Percentiles rank a stretch among this genome's conserved stretches.
phyloP scores from a whole-genome alignment of 2,888 invertebrate species.

The Thymelicus lineola region DNA sequence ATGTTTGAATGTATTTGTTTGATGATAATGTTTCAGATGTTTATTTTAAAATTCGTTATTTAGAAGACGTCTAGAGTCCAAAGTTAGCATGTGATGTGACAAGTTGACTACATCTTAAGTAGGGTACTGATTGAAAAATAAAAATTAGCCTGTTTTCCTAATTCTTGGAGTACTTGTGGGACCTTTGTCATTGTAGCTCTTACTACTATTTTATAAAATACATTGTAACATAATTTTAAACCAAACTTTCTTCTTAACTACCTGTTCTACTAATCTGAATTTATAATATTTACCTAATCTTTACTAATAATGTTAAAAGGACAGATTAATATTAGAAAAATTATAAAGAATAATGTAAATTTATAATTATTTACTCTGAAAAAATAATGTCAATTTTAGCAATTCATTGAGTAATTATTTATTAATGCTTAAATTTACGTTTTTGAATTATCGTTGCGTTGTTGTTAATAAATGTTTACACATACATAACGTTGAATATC shows the following conservation, averaged over 20 bases:
- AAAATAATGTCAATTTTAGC: constrained; percentile 67
- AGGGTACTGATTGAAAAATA: constrained; percentile 46
- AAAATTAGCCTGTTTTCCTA: constrained; percentile 54
- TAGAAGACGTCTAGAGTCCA: constrained; percentile 16
- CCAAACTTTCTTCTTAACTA: constrained; percentile 48
- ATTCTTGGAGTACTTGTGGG: constrained; percentile 74
- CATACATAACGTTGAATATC: constrained; percentile 57
- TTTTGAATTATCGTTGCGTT: constrained; percentile 54
- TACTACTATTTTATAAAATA: constrained; percentile 42
- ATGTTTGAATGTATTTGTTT: constrained; percentile 1
- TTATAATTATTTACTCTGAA: constrained; percentile 16
- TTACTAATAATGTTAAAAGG: constrained; percentile 32
- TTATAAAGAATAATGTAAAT: constrained; percentile 25
- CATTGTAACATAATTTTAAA: constrained; percentile 40
- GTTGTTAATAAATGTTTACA: constrained; percentile 58
- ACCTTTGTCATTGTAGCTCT: constrained; percentile 70
- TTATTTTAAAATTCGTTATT: not conserved
- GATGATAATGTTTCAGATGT: not conserved
- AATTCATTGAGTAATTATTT: constrained; percentile 43
- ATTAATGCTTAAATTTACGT: constrained; percentile 46
- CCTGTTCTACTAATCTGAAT: constrained; percentile 32
- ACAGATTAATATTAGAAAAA: constrained; percentile 28
- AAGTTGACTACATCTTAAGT: constrained; percentile 26
- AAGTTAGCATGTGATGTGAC: constrained; percentile 22
- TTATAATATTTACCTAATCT: constrained; percentile 33